These are phyloP conservation scores for Coboldia fuscipes DNA, from an alignment of 1,140 invertebrate genomes.

Conservation along the genomic window DNA sequence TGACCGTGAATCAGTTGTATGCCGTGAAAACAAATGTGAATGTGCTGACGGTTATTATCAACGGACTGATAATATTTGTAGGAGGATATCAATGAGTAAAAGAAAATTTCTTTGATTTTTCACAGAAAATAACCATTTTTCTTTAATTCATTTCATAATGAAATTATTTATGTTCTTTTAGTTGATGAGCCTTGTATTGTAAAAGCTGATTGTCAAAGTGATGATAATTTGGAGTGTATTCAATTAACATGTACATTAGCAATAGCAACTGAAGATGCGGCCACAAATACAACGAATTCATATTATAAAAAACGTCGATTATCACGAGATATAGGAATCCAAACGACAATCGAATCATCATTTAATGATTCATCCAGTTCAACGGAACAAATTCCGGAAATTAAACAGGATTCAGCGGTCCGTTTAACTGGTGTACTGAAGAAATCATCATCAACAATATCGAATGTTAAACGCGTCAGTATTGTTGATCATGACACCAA, in stretches of 20 bases:
- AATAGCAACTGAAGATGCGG: no score
- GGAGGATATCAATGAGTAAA: conserved; percentile 20
- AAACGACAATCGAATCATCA: no score
- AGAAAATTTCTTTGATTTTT: neutral
- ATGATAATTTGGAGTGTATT: conserved; percentile 10
- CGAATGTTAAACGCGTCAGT: no score
- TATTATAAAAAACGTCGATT: neutral
- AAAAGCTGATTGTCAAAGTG: conserved; percentile 16
- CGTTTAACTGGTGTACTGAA: no score
- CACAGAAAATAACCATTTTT: neutral
- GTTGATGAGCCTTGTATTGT: conserved; percentile 19
- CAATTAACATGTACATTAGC: conserved; percentile 5
- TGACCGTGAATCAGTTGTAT: conserved; percentile 17
- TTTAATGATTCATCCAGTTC: no score
- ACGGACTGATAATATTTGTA: conserved; percentile 21
- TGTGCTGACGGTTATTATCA: conserved; percentile 21
- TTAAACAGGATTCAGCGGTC: no score
- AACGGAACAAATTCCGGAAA: no score
- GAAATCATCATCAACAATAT: no score
- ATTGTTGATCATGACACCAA: no score
- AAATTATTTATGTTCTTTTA: conserved; percentile 7
- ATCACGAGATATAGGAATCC: conserved; percentile 1
- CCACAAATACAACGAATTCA: neutral
- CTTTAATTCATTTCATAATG: neutral
- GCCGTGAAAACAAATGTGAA: conserved; percentile 14